phyloP scores from a whole-genome alignment of 2,113 vertebrate genomes.

The Platysternon megacephalum region DNA sequence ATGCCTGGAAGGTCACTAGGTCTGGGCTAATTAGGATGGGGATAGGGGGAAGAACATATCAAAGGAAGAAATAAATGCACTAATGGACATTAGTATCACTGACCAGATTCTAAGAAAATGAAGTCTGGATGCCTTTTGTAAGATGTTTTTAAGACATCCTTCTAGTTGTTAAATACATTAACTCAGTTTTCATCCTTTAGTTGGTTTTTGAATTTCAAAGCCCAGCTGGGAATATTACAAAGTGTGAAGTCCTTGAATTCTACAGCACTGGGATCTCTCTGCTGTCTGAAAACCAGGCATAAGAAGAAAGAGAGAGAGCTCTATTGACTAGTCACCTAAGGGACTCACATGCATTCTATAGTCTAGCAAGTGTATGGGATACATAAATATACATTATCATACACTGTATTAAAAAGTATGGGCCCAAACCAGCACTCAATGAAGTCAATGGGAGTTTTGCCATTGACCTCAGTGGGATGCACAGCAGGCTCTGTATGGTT shows the following conservation, averaged over 20 bases:
- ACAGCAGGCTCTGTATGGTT: background rate
- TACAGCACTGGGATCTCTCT: background rate
- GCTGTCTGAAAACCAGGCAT: background rate
- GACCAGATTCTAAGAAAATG: background rate
- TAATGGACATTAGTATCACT: background rate
- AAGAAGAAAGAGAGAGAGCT: background rate
- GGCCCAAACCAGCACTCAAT: background rate
- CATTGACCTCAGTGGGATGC: background rate
- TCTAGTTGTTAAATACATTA: background rate
- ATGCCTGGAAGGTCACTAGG: background rate
- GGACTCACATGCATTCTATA: background rate
- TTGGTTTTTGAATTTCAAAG: background rate
- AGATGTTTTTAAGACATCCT: background rate
- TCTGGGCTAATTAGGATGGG: background rate
- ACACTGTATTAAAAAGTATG: background rate
- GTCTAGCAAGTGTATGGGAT: background rate
- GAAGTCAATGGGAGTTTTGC: background rate
- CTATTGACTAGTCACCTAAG: background rate
- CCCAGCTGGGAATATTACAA: background rate
- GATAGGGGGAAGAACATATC: background rate
- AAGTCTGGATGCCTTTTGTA: background rate
- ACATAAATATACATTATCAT: background rate
- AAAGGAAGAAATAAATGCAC: background rate
- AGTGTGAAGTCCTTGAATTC: background rate
- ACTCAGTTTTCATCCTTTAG: background rate